These are phyloP conservation scores for Megastigmus dorsalis DNA, from an alignment of 2,888 invertebrate species.

Conservation along the genomic window DNA sequence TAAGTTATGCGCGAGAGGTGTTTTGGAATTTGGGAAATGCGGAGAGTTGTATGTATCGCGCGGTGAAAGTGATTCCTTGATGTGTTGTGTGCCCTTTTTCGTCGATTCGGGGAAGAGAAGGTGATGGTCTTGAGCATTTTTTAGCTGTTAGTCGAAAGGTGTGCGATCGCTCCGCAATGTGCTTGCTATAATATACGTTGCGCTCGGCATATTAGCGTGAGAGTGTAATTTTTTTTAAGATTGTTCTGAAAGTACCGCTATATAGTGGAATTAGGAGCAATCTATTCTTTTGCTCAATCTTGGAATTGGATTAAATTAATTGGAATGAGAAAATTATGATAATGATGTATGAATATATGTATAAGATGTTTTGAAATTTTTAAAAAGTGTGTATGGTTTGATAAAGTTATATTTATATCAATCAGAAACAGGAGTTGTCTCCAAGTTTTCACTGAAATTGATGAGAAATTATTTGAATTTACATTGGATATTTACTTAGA, in stretches of 20 bases:
- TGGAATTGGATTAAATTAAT: not conserved
- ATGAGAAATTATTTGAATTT: not conserved
- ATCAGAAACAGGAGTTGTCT: not conserved
- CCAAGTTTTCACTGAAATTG: not conserved
- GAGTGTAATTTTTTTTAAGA: not conserved
- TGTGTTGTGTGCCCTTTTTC: constrained; percentile 10
- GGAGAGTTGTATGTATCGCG: not conserved
- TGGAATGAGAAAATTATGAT: too few relatives aligned
- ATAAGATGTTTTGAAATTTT: not conserved
- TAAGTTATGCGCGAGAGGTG: not conserved
- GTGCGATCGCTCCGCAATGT: too few relatives aligned
- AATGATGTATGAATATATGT: not conserved
- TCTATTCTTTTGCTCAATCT: not conserved
- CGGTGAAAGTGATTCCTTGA: constrained; percentile 39
- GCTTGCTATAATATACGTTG: too few relatives aligned
- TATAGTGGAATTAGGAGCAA: not conserved
- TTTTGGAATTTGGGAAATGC: constrained; percentile 31
- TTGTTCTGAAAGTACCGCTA: not conserved
- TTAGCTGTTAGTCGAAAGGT: not conserved
- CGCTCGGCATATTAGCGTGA: too few relatives aligned
- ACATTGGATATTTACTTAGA: constrained; percentile 2
- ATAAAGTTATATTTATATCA: not conserved
- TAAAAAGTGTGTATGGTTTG: not conserved
- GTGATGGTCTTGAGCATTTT: too few relatives aligned
- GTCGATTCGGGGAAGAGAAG: not conserved